Conservation (phyloP, 2,113 vertebrate genomes). For the Girardinichthys multiradiatus region DNA sequence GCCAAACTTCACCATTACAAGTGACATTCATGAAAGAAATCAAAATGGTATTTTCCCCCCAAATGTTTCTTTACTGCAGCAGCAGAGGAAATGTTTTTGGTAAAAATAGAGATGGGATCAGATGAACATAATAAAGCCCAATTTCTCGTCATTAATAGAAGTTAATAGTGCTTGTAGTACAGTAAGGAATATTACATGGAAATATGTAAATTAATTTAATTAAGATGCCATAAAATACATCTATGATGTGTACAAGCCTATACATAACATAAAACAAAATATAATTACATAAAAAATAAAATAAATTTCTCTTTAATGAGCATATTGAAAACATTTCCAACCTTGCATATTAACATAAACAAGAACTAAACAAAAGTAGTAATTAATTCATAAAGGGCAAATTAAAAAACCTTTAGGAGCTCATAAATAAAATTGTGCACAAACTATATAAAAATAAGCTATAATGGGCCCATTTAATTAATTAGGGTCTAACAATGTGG, state of each 20-base stretch:
- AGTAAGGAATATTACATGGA: background rate
- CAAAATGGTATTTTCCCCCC: background rate
- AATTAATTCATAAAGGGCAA: background rate
- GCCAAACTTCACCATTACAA: conserved; percentile 32
- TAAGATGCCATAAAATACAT: no score
- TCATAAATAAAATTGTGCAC: no score
- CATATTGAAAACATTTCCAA: background rate
- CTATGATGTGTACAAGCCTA: no score
- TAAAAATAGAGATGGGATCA: background rate
- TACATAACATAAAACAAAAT: background rate
- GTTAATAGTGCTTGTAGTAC: background rate
- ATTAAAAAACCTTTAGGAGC: no score
- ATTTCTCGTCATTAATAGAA: background rate
- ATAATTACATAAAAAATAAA: background rate
- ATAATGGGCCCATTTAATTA: no score
- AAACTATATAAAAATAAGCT: no score
- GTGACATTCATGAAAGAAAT: no score
- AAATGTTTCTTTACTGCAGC: background rate
- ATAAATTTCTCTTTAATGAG: background rate
- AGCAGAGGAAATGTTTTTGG: background rate
- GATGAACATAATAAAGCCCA: background rate
- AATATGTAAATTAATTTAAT: no score
- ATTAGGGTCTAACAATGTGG: no score
- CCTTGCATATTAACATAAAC: background rate
- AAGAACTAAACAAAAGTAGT: background rate